Conservation (phyloP, 2,113 vertebrate genomes). For the Cheirogaleus medius region DNA sequence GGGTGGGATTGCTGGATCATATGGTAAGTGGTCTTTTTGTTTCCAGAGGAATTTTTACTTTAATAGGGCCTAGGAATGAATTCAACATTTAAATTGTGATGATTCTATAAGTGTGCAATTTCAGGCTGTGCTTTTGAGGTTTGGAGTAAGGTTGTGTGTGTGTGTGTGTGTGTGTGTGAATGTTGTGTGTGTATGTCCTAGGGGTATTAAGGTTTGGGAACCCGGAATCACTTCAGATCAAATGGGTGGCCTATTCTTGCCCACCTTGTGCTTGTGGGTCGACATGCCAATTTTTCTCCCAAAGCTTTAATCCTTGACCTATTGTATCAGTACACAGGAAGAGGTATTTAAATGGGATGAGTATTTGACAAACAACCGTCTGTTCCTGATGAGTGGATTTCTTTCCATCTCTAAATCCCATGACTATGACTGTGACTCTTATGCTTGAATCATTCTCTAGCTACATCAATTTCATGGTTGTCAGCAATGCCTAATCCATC, state of each 20-base stretch:
- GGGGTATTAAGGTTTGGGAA: background rate
- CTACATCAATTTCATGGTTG: constrained; percentile 77
- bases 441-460: constrained; percentile 68
- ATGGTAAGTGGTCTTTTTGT: background rate
- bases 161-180: background rate
- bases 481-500: constrained; percentile 73
- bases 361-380: constrained; percentile 68
- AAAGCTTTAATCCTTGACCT: constrained; percentile 65
- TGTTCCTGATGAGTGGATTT: constrained; percentile 73
- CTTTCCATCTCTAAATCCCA: constrained; percentile 75
- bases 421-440: constrained; percentile 70
- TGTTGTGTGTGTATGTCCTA: background rate
- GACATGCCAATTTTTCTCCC: background rate
- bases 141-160: background rate
- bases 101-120: constrained; percentile 28
- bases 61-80: constrained; percentile 19
- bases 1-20: background rate
- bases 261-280: constrained; percentile 23
- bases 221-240: constrained; percentile 7
- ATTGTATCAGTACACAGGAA: constrained; percentile 66
- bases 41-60: constrained; percentile 42
- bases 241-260: constrained; percentile 37
- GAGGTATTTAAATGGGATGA: constrained; percentile 66
- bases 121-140: constrained; percentile 29
- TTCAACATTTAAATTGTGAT: constrained; percentile 51